Conservation (phyloP, 2,113 vertebrate species). For the Spilogale gracilis region DNA sequence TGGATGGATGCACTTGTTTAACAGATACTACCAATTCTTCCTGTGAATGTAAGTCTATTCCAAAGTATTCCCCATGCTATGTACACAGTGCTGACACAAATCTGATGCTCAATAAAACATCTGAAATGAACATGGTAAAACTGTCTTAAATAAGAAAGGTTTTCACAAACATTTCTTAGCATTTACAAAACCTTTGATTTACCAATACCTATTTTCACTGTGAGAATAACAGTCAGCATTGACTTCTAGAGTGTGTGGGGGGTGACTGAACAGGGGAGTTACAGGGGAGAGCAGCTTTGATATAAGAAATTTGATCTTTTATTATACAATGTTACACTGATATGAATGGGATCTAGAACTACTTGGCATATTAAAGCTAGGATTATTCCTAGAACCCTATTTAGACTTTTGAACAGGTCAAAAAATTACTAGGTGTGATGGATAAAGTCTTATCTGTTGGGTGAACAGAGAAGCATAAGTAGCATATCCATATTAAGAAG, state of each 20-base stretch:
- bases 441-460: constrained; percentile 52
- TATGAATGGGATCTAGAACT: constrained; percentile 25
- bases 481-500: constrained; percentile 53
- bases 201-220: constrained; percentile 53
- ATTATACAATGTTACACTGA: background rate
- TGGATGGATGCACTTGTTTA: constrained; percentile 48
- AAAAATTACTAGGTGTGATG: constrained; percentile 31
- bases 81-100: constrained; percentile 1
- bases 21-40: constrained; percentile 57
- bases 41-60: constrained; percentile 56
- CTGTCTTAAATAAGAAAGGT: background rate
- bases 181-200: constrained; percentile 38
- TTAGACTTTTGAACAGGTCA: constrained; percentile 30
- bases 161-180: constrained; percentile 46
- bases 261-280: rapidly evolving
- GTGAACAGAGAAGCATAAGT: constrained; percentile 18
- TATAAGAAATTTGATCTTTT: constrained; percentile 45
- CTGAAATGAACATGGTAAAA: constrained; percentile 49
- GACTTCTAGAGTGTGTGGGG: background rate
- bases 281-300: background rate
- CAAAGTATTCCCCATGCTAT: constrained; percentile 44
- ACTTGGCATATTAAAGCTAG: constrained; percentile 13
- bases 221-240: constrained; percentile 41
- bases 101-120: constrained; percentile 38
- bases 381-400: constrained; percentile 44